Evolutionary conservation across 1,140 invertebrate species (phyloP).

Genomic region (Mesaphorura yosii): DNA sequence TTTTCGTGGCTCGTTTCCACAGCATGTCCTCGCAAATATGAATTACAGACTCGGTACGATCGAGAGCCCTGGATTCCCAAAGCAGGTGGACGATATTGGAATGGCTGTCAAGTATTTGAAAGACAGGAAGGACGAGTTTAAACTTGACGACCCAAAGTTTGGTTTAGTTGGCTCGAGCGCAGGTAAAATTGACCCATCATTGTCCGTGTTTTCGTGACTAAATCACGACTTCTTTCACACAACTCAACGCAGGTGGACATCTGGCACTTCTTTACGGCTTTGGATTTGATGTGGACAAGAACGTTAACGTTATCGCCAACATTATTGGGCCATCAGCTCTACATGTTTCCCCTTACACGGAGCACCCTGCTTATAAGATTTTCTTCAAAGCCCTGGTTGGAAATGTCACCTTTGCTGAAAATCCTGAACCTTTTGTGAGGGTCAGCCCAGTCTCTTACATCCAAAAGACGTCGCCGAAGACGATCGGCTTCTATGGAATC

Average conservation of each 20-base stretch:
- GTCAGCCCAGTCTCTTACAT: conserved; percentile 1
- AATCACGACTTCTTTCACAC: too few relatives aligned
- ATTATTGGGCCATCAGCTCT: background rate
- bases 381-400: background rate
- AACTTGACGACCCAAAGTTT: background rate
- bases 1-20: background rate
- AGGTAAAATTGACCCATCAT: too few relatives aligned
- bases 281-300: background rate
- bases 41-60: background rate
- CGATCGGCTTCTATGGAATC: conserved; percentile 1
- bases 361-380: background rate
- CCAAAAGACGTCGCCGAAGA: background rate
- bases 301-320: conserved; percentile 1
- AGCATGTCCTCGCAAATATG: background rate
- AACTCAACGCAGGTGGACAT: too few relatives aligned
- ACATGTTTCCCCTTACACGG: background rate
- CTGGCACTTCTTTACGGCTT: background rate
- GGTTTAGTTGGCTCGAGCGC: background rate
- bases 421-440: background rate
- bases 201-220: too few relatives aligned
- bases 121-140: background rate
- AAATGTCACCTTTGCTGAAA: background rate
- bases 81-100: background rate
- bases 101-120: background rate
- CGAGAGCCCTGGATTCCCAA: conserved; percentile 2